Percentiles rank a stretch among this genome's conserved stretches.
phyloP scores from a whole-genome alignment of 2,888 invertebrate genomes.

The Xylocampa areola region DNA sequence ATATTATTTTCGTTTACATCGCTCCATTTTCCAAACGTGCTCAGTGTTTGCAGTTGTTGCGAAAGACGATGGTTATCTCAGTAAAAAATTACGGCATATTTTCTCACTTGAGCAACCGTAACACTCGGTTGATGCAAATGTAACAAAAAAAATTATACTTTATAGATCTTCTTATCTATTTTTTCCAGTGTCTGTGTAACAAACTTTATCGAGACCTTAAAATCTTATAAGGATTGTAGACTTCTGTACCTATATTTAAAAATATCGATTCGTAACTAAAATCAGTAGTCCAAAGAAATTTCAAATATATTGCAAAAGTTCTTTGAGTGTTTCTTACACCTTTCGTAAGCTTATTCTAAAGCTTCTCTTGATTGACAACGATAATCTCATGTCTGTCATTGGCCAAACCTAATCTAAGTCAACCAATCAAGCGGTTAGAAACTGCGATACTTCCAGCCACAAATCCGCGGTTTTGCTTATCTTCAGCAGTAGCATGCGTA shows the following conservation, averaged over 20 bases:
- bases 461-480: constrained; percentile 63
- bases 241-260: constrained; percentile 1
- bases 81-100: constrained; percentile 69
- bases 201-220: too few relatives aligned
- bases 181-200: constrained; percentile 8
- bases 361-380: background rate
- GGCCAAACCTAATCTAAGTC: constrained; percentile 9
- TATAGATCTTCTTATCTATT: constrained; percentile 42
- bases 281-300: too few relatives aligned
- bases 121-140: constrained; percentile 59
- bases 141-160: constrained; percentile 51
- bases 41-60: constrained; percentile 64
- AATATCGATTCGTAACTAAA: background rate
- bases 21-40: constrained; percentile 52
- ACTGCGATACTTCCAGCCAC: constrained; percentile 37
- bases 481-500: constrained; percentile 69
- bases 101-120: constrained; percentile 69
- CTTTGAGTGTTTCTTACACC: background rate
- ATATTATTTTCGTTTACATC: constrained; percentile 27
- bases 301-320: background rate
- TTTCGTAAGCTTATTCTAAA: background rate
- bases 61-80: constrained; percentile 71
- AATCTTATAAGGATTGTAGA: background rate
- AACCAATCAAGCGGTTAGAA: constrained; percentile 22
- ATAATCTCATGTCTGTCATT: constrained; percentile 7